A percentile compares a stretch with the other conserved stretches of the same genome.
These are phyloP conservation scores for Oophaga sylvatica DNA, from an alignment of 2,797 vertebrate species.

Conservation along the genomic window DNA sequence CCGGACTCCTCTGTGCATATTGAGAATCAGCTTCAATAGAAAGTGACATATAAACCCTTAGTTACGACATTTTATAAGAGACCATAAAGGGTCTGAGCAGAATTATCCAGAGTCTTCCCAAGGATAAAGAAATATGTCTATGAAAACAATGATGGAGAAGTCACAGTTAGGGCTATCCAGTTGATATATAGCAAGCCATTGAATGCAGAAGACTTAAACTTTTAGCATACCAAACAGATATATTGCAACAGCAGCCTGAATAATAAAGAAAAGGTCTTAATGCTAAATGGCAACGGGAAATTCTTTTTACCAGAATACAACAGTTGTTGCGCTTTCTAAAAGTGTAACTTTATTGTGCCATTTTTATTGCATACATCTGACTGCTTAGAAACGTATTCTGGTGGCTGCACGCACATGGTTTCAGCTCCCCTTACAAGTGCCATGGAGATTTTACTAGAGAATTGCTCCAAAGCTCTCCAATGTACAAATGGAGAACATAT, in stretches of 20 bases:
- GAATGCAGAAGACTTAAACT: not conserved
- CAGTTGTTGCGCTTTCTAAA: not conserved
- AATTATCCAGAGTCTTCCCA: constrained; percentile 23
- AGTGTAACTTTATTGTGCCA: not conserved
- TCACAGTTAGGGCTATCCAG: not conserved
- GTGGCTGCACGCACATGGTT: not conserved
- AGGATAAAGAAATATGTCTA: not conserved
- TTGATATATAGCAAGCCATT: constrained; percentile 10
- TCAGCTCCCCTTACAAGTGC: not conserved
- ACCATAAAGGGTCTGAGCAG: constrained; percentile 3
- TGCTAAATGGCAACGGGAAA: too few species aligned
- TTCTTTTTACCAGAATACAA: not conserved
- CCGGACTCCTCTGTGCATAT: constrained; percentile 31
- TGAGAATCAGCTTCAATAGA: constrained; percentile 24
- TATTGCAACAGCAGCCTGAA: not conserved
- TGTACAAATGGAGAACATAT: too few species aligned
- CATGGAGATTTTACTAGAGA: not conserved
- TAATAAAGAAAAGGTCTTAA: not conserved
- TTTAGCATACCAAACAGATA: not conserved
- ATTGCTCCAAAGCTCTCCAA: not conserved
- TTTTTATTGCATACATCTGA: not conserved
- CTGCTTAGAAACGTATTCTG: not conserved
- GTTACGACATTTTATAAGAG: constrained; percentile 28
- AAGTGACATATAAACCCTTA: constrained; percentile 34
- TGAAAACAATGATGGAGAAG: not conserved